Evolutionary conservation across 2,797 vertebrate species (phyloP).

Genomic region (Takifugu rubripes): DNA sequence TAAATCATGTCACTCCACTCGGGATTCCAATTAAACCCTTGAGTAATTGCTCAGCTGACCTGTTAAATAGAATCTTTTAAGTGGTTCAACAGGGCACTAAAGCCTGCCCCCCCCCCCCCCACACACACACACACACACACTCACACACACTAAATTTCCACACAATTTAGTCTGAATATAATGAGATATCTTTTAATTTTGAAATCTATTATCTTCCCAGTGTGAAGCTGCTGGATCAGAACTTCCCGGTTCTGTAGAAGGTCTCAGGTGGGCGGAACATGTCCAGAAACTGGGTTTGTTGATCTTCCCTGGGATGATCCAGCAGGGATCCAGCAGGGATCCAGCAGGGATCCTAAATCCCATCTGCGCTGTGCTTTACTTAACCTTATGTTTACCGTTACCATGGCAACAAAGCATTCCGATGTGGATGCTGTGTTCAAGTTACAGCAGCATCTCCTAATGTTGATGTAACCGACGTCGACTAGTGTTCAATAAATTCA

Average conservation of each 20-base stretch:
- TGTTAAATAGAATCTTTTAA: conserved; percentile 78
- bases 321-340: too few species aligned
- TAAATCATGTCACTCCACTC: conserved; percentile 79
- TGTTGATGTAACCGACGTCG: too few species aligned
- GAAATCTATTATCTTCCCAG: conserved; percentile 34
- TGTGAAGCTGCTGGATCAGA: conserved; percentile 23
- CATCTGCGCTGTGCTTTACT: too few species aligned
- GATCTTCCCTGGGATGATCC: too few species aligned
- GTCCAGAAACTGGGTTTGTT: too few species aligned
- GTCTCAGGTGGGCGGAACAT: too few species aligned
- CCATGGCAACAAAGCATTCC: too few species aligned
- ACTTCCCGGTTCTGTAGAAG: too few species aligned
- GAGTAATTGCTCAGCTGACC: conserved; percentile 77
- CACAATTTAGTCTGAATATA: conserved; percentile 42
- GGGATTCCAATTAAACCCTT: conserved; percentile 79
- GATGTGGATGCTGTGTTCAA: too few species aligned
- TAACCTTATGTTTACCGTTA: too few species aligned
- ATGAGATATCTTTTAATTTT: conserved; percentile 49
- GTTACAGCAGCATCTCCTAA: too few species aligned
- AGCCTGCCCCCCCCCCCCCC: conserved; percentile 57
- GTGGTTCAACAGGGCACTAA: conserved; percentile 74
- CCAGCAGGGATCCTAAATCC: neutral
- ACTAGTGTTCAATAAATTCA: too few species aligned
- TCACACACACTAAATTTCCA: conserved; percentile 7
- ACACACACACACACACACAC: conserved; percentile 4